A percentile compares a stretch with the other conserved stretches of the same genome.
These are phyloP conservation scores for Callipepla californica DNA, from an alignment of 2,113 vertebrate genomes.

Conservation along the genomic window DNA sequence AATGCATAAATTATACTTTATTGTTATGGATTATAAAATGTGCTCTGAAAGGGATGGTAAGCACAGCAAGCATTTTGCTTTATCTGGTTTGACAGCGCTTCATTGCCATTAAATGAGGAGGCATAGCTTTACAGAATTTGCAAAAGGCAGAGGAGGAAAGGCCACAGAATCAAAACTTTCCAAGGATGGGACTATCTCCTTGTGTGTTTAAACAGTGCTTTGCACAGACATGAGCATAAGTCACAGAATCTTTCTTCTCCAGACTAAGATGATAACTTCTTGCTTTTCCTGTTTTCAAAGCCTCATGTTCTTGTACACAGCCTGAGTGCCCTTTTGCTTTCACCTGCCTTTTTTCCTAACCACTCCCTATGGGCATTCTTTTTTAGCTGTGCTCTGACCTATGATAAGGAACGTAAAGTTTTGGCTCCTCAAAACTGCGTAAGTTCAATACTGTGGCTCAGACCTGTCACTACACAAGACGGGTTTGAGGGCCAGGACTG, in stretches of 20 bases:
- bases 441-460: not conserved
- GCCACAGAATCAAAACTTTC: not conserved
- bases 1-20: conserved; percentile 73
- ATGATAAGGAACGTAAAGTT: not conserved
- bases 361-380: not conserved
- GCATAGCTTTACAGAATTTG: not conserved
- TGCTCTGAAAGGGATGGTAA: conserved; percentile 54
- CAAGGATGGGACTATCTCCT: not conserved
- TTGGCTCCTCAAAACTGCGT: not conserved
- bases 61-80: conserved; percentile 54
- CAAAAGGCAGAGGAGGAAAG: not conserved
- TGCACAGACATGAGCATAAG: not conserved
- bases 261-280: not conserved
- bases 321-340: not conserved
- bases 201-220: not conserved
- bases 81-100: conserved; percentile 19
- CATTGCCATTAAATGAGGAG: conserved; percentile 31
- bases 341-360: not conserved
- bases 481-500: conserved; percentile 18
- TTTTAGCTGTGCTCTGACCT: conserved; percentile 29
- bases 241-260: not conserved
- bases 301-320: not conserved
- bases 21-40: conserved; percentile 59
- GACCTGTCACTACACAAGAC: not conserved
- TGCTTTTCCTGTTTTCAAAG: not conserved